Conservation (phyloP, 2,888 invertebrate genomes). For the Yponomeuta evonymella region DNA sequence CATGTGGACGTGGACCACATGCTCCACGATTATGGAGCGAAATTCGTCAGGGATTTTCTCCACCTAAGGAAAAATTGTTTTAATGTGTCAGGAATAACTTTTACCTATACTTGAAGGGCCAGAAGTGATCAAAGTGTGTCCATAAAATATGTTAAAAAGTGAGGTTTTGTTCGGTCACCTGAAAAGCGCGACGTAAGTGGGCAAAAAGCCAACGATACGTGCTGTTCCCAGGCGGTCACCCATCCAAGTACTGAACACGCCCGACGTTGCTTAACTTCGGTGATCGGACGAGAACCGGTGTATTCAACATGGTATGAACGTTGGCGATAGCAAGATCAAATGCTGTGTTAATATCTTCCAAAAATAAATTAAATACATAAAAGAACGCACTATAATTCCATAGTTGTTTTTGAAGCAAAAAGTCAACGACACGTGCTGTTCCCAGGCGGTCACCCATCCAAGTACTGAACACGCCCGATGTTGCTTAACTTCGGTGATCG, state of each 20-base stretch:
- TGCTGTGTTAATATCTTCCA: no score
- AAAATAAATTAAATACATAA: no score
- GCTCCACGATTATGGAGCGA: conserved; percentile 83
- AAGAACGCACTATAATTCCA: no score
- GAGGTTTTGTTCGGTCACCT: no score
- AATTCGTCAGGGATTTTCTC: conserved; percentile 80
- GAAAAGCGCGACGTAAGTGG: background rate
- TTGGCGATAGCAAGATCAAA: background rate
- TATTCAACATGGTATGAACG: conserved; percentile 17
- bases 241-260: conserved; percentile 29
- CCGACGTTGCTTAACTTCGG: conserved; percentile 33
- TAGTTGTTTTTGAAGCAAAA: conserved; percentile 1
- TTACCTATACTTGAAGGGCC: background rate
- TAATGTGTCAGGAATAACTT: background rate
- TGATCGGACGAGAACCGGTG: conserved; percentile 34
- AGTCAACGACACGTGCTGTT: conserved; percentile 28
- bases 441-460: conserved; percentile 33
- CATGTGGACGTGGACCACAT: conserved; percentile 91
- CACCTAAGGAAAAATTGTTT: conserved; percentile 57
- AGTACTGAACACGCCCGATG: conserved; percentile 32
- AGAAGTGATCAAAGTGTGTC: no score
- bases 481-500: conserved; percentile 34
- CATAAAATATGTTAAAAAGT: no score
- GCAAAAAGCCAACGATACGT: no score
- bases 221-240: conserved; percentile 29